phyloP scores from a whole-genome alignment of 2,888 invertebrate genomes.

The Aleiodes testaceus region DNA sequence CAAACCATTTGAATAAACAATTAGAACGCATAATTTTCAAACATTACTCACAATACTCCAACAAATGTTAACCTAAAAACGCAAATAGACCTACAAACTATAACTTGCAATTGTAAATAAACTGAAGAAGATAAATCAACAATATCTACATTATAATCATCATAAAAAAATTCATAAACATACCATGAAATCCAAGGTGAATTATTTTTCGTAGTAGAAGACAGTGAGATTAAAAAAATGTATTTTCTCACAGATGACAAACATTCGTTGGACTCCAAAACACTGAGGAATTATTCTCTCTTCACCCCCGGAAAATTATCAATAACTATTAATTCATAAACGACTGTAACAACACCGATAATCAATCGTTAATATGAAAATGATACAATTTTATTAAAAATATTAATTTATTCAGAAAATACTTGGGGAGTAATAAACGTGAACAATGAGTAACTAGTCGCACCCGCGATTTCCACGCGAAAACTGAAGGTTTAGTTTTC shows the following conservation, averaged over 20 bases:
- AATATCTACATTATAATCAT: not conserved
- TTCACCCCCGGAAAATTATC: not conserved
- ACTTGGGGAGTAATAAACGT: not conserved
- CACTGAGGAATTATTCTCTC: not conserved
- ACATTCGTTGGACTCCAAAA: constrained; percentile 14
- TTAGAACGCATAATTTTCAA: no score
- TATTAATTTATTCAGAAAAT: not conserved
- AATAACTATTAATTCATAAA: not conserved
- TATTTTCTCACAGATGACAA: not conserved
- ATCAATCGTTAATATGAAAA: not conserved
- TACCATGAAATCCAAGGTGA: constrained; percentile 20
- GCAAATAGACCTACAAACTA: no score
- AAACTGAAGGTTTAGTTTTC: constrained; percentile 10
- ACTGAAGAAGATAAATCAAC: no score
- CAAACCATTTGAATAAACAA: no score
- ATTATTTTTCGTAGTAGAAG: not conserved
- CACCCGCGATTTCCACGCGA: not conserved
- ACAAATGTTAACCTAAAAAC: no score
- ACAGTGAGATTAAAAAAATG: constrained; percentile 15
- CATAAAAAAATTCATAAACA: constrained; percentile 4
- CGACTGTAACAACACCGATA: not conserved
- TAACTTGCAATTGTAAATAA: no score
- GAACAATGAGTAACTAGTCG: not conserved
- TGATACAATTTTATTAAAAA: constrained; percentile 3
- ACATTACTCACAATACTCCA: no score